Percentiles rank a stretch among this genome's conserved stretches.
Conservation (phyloP, 1,140 invertebrate genomes). For the Psix sp. region DNA sequence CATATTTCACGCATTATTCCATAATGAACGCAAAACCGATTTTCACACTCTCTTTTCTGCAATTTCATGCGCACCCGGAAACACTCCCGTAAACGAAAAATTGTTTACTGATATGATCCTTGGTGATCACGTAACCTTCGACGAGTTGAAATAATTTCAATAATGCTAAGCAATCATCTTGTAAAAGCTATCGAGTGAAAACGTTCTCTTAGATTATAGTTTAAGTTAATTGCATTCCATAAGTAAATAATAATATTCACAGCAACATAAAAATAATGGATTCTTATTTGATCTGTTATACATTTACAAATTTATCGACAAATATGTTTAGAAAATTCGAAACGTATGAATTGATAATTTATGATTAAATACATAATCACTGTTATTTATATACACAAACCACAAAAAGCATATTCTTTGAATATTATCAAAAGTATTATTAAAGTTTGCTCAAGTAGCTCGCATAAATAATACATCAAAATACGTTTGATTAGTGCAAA, state of each 20-base stretch:
- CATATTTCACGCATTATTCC: too few relatives aligned
- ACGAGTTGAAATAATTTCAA: constrained; percentile 14
- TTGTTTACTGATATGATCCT: constrained; percentile 34
- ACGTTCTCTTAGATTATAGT: constrained; percentile 2
- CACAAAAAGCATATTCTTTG: too few relatives aligned
- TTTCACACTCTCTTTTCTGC: constrained; percentile 46
- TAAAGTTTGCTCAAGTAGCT: too few relatives aligned
- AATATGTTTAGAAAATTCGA: not conserved
- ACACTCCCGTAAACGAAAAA: constrained; percentile 31
- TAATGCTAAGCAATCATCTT: constrained; percentile 21
- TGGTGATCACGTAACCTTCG: constrained; percentile 38
- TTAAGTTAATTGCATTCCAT: not conserved
- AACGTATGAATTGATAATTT: constrained; percentile 1
- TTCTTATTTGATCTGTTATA: not conserved
- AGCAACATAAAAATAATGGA: not conserved
- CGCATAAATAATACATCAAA: too few relatives aligned
- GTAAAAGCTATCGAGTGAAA: constrained; percentile 17
- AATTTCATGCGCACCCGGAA: constrained; percentile 51
- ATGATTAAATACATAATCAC: constrained; percentile 15
- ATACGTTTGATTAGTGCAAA: too few relatives aligned
- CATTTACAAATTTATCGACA: not conserved
- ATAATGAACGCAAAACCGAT: constrained; percentile 35
- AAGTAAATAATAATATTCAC: not conserved
- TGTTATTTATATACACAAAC: too few relatives aligned
- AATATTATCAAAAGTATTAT: too few relatives aligned